Evolutionary conservation across 2,888 invertebrate genomes (phyloP), one percentile per base, ranked within the genome.

Genomic region (Terebella lapidaria): DNA sequence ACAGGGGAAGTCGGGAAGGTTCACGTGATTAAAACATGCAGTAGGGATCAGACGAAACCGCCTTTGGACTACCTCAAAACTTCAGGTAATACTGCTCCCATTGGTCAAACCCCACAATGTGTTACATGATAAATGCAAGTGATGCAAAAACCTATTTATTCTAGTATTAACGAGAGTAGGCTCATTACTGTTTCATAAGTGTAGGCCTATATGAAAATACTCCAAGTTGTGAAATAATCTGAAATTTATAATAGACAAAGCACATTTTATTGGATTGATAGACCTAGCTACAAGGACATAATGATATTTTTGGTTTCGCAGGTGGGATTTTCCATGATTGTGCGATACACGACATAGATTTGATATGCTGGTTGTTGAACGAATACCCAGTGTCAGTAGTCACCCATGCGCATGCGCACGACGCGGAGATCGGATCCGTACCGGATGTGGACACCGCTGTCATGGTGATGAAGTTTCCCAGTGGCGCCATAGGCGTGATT

Each of bases 281-380:
- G n/a, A n/a, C n/a, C n/a, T n/a, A n/a, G n/a, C n/a, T n/a, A n/a
- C n/a, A n/a, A n/a, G n/a, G n/a, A n/a, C n/a, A 45, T 5, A 29
- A 4, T 27, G n/a, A 10, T 57, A 10, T 28, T 69, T 26, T n/a
- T n/a, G n/a, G 10, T 22, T 20, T 59, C 59, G 10, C 63, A 78
- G 87, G 87, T 67, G 87, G 87, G 18, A 86, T 88, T 35, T 87
- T 87, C 75, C 86, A 87, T 62, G 88, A 88, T 73, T 86, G 87
- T 67, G 81, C 86, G 58, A 87, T 88, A 1, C 88, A 88, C 68
- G 88, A 88, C 73, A 82, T 88, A 60, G 88, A 88, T 70, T 82
- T 87, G 77, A 75, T 85, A 4, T 85, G 86, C 61, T 88, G 86
- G 86, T 75, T 87, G 35, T 75, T 87, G 27, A 86, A 86, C 0